Evolutionary conservation across 2,888 invertebrate genomes (phyloP).

Genomic region (Lithophane socia): DNA sequence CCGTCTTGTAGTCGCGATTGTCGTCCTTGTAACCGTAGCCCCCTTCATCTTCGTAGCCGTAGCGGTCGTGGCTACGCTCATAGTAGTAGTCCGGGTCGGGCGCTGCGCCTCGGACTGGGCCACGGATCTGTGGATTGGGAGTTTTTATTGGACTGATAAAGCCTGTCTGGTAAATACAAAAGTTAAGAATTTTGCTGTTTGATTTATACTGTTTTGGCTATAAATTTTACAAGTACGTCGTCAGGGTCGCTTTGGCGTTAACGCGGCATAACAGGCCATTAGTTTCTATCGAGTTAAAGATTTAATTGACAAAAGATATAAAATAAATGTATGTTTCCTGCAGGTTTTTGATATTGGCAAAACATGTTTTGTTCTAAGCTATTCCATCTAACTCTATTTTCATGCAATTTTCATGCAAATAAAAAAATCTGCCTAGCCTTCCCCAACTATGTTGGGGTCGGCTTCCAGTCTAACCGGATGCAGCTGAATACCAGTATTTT

Average conservation of each 20-base stretch:
- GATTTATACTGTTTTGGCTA: background rate
- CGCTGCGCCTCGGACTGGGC: conserved; percentile 89
- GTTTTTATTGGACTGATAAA: background rate
- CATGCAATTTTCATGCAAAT: background rate
- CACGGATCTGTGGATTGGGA: conserved; percentile 71
- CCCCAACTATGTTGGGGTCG: no score
- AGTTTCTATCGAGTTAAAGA: background rate
- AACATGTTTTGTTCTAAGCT: background rate
- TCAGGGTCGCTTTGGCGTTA: background rate
- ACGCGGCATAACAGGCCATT: background rate
- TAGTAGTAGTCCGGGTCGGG: conserved; percentile 93
- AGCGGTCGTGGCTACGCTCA: conserved; percentile 83
- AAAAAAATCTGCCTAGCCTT: no score
- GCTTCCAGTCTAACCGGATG: no score
- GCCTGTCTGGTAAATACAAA: background rate
- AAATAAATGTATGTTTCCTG: background rate
- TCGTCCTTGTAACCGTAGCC: conserved; percentile 78
- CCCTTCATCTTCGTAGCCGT: conserved; percentile 82
- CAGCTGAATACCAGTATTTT: no score
- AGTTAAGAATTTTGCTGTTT: background rate
- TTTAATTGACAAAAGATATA: background rate
- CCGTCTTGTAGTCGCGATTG: conserved; percentile 81
- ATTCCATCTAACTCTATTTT: background rate
- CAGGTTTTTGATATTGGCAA: no score
- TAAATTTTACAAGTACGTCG: background rate